These are phyloP conservation scores for Polymixis lichenea DNA, from an alignment of 2,888 invertebrate species.

Conservation along the genomic window DNA sequence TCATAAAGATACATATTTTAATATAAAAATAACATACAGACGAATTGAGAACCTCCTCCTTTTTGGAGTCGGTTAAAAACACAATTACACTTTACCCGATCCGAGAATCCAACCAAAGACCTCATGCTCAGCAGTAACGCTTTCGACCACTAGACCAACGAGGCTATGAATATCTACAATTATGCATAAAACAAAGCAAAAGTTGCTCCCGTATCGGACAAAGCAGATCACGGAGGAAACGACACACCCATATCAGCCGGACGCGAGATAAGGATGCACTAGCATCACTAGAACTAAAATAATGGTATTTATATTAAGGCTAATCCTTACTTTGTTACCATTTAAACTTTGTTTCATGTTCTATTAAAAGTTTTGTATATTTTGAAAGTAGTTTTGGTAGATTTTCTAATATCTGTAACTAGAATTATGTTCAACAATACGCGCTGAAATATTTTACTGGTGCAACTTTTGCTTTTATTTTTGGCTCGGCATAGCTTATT, in stretches of 20 bases:
- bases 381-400: too few species aligned
- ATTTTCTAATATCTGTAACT: too few species aligned
- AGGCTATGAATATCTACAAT: background rate
- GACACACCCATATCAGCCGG: slow-evolving; percentile 74
- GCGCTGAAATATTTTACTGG: too few species aligned
- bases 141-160: too few species aligned
- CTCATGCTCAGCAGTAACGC: background rate
- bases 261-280: slow-evolving; percentile 69
- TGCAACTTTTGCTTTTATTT: too few species aligned
- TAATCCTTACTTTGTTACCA: slow-evolving; percentile 45
- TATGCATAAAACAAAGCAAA: slow-evolving; percentile 22
- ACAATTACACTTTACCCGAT: too few species aligned
- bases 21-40: too few species aligned
- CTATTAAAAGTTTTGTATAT: slow-evolving; percentile 15
- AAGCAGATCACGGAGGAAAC: slow-evolving; percentile 70
- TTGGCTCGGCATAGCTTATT: too few species aligned
- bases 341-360: slow-evolving; percentile 18
- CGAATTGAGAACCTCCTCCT: too few species aligned
- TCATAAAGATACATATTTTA: too few species aligned
- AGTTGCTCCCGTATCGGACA: slow-evolving; percentile 15
- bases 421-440: background rate
- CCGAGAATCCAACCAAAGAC: too few species aligned
- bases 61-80: too few species aligned
- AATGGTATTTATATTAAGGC: slow-evolving; percentile 37
- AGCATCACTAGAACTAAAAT: slow-evolving; percentile 40